phyloP scores from a whole-genome alignment of 2,888 invertebrate genomes.

The Latrodectus elegans region DNA sequence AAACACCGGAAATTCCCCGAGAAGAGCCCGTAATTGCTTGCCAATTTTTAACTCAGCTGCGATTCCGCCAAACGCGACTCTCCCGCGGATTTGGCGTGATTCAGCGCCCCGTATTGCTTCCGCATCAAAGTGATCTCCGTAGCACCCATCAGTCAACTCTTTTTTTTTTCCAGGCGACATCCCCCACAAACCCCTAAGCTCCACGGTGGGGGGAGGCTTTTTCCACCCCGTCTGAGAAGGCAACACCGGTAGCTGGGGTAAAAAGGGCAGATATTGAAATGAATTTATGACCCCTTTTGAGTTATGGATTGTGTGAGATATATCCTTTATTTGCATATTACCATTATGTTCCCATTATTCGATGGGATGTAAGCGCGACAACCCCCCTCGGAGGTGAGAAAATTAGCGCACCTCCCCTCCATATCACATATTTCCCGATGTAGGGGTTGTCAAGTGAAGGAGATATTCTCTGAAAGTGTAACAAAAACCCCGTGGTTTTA shows the following conservation, averaged over 20 bases:
- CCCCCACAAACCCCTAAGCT: neutral
- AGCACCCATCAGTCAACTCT: neutral
- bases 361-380: conserved; percentile 36
- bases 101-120: neutral
- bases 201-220: neutral
- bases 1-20: no score
- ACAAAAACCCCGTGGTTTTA: neutral
- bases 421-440: neutral
- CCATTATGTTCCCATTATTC: conserved; percentile 62
- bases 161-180: neutral
- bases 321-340: conserved; percentile 59
- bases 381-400: conserved; percentile 25
- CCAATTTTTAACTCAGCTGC: no score
- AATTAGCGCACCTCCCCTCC: conserved; percentile 36
- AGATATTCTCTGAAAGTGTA: neutral
- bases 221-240: neutral
- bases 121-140: neutral
- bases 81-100: neutral
- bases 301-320: conserved; percentile 54
- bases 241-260: neutral
- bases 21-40: no score
- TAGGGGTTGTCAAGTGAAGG: neutral
- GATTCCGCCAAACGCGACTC: neutral
- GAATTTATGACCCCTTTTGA: conserved; percentile 61
- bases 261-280: conserved; percentile 35